Evolutionary conservation across 1,140 invertebrate species (phyloP).

Genomic region (Pantala flavescens): DNA sequence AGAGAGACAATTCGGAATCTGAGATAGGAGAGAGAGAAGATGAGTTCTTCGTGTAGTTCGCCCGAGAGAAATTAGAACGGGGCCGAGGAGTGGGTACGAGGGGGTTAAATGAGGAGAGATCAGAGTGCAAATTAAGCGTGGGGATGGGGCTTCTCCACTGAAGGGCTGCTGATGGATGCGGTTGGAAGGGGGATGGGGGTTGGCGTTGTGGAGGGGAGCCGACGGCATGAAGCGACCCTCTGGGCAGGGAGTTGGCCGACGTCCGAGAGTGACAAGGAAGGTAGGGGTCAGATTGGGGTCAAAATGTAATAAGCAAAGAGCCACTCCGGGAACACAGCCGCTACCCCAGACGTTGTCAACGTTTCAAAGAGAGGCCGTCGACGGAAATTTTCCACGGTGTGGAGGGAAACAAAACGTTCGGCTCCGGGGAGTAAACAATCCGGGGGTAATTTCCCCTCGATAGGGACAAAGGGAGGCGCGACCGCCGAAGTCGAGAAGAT

Average conservation of each 20-base stretch:
- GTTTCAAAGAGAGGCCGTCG: background rate
- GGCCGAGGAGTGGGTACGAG: background rate
- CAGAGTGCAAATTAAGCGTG: background rate
- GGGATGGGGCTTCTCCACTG: background rate
- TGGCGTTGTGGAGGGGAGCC: background rate
- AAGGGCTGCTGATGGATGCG: background rate
- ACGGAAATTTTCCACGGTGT: background rate
- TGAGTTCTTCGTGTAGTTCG: background rate
- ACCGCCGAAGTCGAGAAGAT: too few relatives aligned
- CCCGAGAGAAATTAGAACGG: background rate
- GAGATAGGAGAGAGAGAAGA: background rate
- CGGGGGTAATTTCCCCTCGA: too few relatives aligned
- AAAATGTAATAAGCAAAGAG: constrained; percentile 6
- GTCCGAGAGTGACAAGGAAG: background rate
- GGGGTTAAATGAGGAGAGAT: background rate
- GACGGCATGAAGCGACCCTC: background rate
- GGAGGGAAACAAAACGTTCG: background rate
- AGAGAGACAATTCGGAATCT: background rate
- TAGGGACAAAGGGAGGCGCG: too few relatives aligned
- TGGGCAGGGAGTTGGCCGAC: background rate
- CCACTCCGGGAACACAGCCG: background rate
- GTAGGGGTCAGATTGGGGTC: background rate
- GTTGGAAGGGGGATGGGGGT: background rate
- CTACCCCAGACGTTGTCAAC: background rate
- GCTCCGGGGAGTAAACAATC: too few relatives aligned